These are phyloP conservation scores for Zonotrichia leucophrys DNA, from an alignment of 2,113 vertebrate genomes.

Conservation along the genomic window DNA sequence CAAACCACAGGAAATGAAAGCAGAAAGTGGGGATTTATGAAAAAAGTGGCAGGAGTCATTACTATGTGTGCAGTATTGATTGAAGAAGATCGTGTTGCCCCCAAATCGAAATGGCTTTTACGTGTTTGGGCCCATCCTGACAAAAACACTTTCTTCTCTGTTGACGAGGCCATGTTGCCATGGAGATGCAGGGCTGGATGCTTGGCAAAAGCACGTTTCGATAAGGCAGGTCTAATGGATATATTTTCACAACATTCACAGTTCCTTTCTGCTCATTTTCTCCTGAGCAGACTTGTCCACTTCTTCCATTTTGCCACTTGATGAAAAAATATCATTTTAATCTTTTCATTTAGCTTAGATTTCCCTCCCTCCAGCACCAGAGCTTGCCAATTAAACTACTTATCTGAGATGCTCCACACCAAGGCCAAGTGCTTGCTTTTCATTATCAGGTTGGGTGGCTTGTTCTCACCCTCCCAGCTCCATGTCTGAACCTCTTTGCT, in stretches of 20 bases:
- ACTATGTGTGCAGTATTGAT: constrained; percentile 70
- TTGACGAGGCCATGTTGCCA: constrained; percentile 72
- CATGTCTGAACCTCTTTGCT: constrained; percentile 16
- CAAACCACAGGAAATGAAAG: constrained; percentile 67
- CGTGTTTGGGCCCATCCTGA: constrained; percentile 72
- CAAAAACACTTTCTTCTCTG: constrained; percentile 68
- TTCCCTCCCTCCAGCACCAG: constrained; percentile 48
- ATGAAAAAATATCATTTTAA: constrained; percentile 69
- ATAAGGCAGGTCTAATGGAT: constrained; percentile 73
- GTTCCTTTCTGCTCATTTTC: constrained; percentile 69
- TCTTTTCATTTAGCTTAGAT: constrained; percentile 73
- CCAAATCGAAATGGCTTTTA: constrained; percentile 73
- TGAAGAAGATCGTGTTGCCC: constrained; percentile 68
- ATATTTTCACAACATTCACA: constrained; percentile 71
- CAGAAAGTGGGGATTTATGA: constrained; percentile 66
- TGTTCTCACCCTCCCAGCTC: constrained; percentile 36
- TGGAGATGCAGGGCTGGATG: constrained; percentile 68
- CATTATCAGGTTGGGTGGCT: constrained; percentile 48
- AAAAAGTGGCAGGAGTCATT: constrained; percentile 65
- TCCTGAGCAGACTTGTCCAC: constrained; percentile 58
- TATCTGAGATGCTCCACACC: constrained; percentile 51
- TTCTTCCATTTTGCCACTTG: constrained; percentile 67
- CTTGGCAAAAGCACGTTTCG: constrained; percentile 67
- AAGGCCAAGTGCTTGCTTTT: constrained; percentile 52
- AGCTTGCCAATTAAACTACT: constrained; percentile 67